phyloP scores from a whole-genome alignment of 2,113 vertebrate species.

The Misgurnus mizolepis region DNA sequence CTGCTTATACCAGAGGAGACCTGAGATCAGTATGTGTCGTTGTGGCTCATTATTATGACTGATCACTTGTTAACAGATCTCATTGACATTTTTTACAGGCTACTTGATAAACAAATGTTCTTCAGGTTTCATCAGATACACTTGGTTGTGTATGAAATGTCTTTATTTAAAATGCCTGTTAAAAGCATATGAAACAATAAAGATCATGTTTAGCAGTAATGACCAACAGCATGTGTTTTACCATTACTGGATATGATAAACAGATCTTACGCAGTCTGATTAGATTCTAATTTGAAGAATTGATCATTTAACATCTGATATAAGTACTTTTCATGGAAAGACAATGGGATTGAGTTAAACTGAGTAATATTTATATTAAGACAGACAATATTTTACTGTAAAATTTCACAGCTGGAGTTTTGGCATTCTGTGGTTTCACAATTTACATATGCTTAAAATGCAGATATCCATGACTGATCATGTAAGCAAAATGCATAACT shows the following conservation, averaged over 20 bases:
- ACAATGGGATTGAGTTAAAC: background rate
- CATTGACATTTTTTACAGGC: conserved; percentile 16
- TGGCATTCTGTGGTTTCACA: background rate
- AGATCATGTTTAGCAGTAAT: conserved; percentile 20
- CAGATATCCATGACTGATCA: background rate
- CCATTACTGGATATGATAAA: background rate
- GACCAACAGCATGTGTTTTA: conserved; percentile 40
- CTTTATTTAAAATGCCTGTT: conserved; percentile 28
- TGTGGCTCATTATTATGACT: background rate
- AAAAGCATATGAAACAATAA: conserved; percentile 30
- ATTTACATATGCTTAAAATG: background rate
- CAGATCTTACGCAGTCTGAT: background rate
- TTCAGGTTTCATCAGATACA: conserved; percentile 21
- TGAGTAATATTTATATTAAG: background rate
- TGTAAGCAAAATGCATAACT: too few species aligned
- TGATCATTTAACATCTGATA: background rate
- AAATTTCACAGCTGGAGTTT: background rate
- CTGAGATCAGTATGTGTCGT: conserved; percentile 49
- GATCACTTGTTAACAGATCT: conserved; percentile 25
- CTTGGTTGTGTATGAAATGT: conserved; percentile 25
- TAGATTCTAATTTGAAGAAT: background rate
- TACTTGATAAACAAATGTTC: conserved; percentile 23
- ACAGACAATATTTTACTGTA: background rate
- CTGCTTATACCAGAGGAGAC: conserved; percentile 46
- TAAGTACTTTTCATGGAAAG: background rate